These are phyloP conservation scores for Odocoileus virginianus DNA, from an alignment of 2,113 vertebrate genomes.

Conservation along the genomic window DNA sequence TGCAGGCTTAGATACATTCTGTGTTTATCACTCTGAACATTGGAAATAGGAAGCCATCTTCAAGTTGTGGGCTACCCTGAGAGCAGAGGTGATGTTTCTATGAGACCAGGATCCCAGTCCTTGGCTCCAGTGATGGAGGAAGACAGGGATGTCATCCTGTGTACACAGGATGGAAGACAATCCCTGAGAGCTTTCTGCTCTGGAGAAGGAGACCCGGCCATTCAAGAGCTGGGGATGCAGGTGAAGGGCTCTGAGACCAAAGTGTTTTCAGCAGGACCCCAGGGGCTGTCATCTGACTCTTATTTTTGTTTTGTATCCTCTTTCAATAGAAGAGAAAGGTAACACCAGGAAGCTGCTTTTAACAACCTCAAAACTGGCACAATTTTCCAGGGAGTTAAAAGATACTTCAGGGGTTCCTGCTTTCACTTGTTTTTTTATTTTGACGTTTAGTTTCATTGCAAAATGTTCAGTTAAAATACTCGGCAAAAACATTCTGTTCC, in stretches of 20 bases:
- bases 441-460: conserved; percentile 33
- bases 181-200: conserved; percentile 37
- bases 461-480: conserved; percentile 43
- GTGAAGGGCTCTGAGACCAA: conserved; percentile 32
- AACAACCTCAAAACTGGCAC: conserved; percentile 34
- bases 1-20: neutral
- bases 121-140: conserved; percentile 32
- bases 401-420: neutral
- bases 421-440: neutral
- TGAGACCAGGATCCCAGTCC: neutral
- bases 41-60: neutral
- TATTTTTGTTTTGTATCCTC: conserved; percentile 33
- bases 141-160: conserved; percentile 13
- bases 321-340: conserved; percentile 11
- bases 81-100: conserved; percentile 20
- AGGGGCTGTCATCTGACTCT: neutral
- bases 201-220: conserved; percentile 1
- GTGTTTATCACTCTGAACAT: conserved; percentile 11
- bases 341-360: conserved; percentile 41
- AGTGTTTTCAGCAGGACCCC: neutral
- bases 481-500: neutral
- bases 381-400: conserved; percentile 14
- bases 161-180: conserved; percentile 41
- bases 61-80: neutral
- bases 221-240: neutral